Percentiles rank a stretch among this genome's conserved stretches.
Evolutionary conservation across 2,888 invertebrate species (phyloP).

Genomic region (Ferdinandea cuprea): DNA sequence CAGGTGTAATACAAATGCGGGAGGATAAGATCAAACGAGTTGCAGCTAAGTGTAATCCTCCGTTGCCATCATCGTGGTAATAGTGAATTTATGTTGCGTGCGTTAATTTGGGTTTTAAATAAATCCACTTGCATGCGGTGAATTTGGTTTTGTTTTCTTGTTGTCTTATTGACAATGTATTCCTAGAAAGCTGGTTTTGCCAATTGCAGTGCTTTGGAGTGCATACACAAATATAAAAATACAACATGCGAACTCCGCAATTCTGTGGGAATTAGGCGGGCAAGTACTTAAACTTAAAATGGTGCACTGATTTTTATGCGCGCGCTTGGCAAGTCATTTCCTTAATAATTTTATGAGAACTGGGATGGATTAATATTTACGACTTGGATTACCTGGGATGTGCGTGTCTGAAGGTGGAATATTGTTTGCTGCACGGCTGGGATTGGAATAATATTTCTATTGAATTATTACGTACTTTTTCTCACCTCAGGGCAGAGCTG

Average conservation of each 20-base stretch:
- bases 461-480: slow-evolving; percentile 28
- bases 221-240: no score
- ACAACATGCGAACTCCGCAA: slow-evolving; percentile 12
- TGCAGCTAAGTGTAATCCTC: slow-evolving; percentile 24
- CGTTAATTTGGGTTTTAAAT: slow-evolving; percentile 63
- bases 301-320: slow-evolving; percentile 8
- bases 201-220: neutral
- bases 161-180: slow-evolving; percentile 46
- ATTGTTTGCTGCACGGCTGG: neutral
- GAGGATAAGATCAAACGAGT: slow-evolving; percentile 67
- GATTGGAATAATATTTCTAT: slow-evolving; percentile 31
- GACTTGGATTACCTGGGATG: slow-evolving; percentile 4
- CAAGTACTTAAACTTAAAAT: neutral
- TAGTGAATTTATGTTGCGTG: slow-evolving; percentile 56
- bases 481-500: slow-evolving; percentile 18
- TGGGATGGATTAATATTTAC: slow-evolving; percentile 52
- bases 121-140: slow-evolving; percentile 45
- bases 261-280: slow-evolving; percentile 8
- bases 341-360: slow-evolving; percentile 39
- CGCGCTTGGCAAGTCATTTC: slow-evolving; percentile 1
- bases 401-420: slow-evolving; percentile 45
- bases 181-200: slow-evolving; percentile 4
- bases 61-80: slow-evolving; percentile 17
- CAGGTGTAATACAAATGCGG: slow-evolving; percentile 66
- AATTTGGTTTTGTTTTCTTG: no score